Conservation (phyloP, 2,113 vertebrate genomes). For the Cygnus atratus region DNA sequence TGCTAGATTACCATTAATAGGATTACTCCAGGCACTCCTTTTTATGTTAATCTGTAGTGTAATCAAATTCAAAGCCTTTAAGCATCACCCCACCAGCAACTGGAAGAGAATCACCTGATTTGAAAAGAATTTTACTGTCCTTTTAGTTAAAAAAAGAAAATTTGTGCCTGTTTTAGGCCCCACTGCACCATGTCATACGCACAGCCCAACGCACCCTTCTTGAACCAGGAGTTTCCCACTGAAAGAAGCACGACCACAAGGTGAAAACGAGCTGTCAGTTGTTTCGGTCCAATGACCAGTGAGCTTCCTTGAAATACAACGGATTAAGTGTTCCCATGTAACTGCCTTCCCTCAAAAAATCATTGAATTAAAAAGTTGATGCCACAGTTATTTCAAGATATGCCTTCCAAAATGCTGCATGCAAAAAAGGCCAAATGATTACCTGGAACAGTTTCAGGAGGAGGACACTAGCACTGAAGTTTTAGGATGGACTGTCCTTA, state of each 20-base stretch:
- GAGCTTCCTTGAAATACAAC: neutral
- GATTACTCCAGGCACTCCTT: neutral
- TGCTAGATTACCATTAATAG: neutral
- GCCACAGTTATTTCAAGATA: neutral
- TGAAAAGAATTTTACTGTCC: neutral
- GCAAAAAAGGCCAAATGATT: neutral
- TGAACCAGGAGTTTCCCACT: neutral
- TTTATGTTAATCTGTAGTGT: neutral
- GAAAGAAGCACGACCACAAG: neutral
- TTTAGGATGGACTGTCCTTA: neutral
- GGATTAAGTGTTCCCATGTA: neutral
- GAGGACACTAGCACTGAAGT: neutral
- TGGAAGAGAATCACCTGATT: neutral
- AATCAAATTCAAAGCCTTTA: neutral
- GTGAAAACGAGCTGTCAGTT: fast-evolving
- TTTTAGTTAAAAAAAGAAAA: neutral
- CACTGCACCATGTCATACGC: neutral
- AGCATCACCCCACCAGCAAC: neutral
- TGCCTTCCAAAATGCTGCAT: neutral
- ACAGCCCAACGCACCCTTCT: neutral
- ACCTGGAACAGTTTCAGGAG: neutral
- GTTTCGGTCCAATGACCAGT: neutral
- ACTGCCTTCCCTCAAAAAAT: neutral
- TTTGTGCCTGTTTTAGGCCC: neutral
- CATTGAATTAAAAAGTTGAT: neutral